Conservation (phyloP, 92 coral and sea anemone genomes). For the Siderastrea siderea region DNA sequence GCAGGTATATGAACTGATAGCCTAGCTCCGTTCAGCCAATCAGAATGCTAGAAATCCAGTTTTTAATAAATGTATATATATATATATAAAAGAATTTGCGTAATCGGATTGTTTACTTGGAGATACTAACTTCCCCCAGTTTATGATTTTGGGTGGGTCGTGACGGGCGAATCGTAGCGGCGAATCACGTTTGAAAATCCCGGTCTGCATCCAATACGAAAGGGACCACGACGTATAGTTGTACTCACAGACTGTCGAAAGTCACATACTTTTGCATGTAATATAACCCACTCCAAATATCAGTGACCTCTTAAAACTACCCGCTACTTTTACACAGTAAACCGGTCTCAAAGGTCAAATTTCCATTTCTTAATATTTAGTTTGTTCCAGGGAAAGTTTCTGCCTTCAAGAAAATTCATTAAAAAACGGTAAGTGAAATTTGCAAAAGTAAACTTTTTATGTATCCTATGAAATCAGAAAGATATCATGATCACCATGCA, state of each 20-base stretch:
- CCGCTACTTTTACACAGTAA: neutral
- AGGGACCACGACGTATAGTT: too few species aligned
- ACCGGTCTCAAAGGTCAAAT: constrained; percentile 21
- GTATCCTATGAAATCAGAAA: neutral
- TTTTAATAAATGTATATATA: too few species aligned
- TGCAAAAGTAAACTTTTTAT: neutral
- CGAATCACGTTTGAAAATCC: too few species aligned
- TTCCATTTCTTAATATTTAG: constrained; percentile 11
- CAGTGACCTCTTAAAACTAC: constrained; percentile 43
- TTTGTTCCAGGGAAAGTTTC: neutral
- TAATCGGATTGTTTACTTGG: too few species aligned
- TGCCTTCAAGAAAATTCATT: neutral
- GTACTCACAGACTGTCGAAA: too few species aligned
- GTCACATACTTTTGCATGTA: neutral
- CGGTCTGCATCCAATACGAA: neutral
- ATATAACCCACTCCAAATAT: constrained; percentile 26
- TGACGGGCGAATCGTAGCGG: too few species aligned
- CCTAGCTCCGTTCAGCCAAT: too few species aligned
- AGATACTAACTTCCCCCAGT: too few species aligned
- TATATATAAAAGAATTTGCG: too few species aligned
- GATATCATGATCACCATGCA: neutral
- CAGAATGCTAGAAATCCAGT: too few species aligned
- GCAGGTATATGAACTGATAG: too few species aligned
- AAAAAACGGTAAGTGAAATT: constrained; percentile 17
- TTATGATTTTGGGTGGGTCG: too few species aligned